Base-by-base conservation (phyloP, 2,113 vertebrate genomes). In the Hemiscyllium ocellatum region DNA sequence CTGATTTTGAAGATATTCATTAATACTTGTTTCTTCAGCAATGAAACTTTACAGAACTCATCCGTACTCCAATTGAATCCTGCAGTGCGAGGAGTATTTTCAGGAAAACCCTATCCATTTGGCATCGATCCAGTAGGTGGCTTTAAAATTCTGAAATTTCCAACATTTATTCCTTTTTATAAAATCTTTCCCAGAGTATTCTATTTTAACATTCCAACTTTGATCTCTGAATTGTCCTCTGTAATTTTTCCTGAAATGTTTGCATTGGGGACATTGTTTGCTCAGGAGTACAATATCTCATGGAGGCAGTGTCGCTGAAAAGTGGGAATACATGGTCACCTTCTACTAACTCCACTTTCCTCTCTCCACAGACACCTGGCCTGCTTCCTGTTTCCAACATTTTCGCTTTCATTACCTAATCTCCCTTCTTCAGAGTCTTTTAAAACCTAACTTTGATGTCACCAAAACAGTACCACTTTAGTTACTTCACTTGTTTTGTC, bases 111-210 rank as follows among this genome's bases (percentile, higher is more conserved):
- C 0, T 97, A 97, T 85, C 94, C 96, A 61, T 96, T 97, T 66
- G 97, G 97, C 47, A 96, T 97, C 37, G 96, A 97, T 50, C 96
- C 97, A 94, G 97, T 97, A 22, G 96, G 96, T 96, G 24, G n/a
- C 8, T 37, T 68, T 65, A 66, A 78, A 8, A 52, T 78, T 29
- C 47, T 86, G 83, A 24, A 83, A n/a, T 8, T 17, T 37, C 33
- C 17, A 93, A 37, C 2, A 0, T n/a, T 5, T 42, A 19, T 83
- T 13, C 80, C 37, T 83, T 19, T 37, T 42, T 83, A 17, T 61
- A 83, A 83, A 42, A 20, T 19, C 17, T 19, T 37, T 93, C 61
- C 42, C 37, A 17, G 5, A 90, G 4, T 12, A 61, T 33, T 61
- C 52, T 61, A 90, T 65, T 90, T 12, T 90, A 65, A 90, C 56